A percentile compares a stretch with the other conserved stretches of the same genome.
These are phyloP conservation scores for Ambastaia sidthimunki DNA, from an alignment of 2,797 vertebrate species.

Conservation along the genomic window DNA sequence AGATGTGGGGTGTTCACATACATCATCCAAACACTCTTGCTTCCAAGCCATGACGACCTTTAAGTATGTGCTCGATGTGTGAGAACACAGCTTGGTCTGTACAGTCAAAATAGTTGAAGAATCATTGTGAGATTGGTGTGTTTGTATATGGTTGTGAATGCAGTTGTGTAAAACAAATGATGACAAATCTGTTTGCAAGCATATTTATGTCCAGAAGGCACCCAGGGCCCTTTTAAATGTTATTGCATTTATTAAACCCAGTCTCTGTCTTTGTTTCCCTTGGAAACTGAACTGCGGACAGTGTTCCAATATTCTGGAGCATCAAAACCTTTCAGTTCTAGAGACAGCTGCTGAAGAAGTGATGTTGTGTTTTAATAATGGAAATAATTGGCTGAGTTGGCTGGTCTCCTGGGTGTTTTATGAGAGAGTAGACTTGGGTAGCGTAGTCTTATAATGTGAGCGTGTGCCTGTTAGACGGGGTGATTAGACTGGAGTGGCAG, in stretches of 20 bases:
- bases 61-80: slow-evolving; percentile 48
- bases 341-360: slow-evolving; percentile 1
- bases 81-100: slow-evolving; percentile 51
- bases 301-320: slow-evolving; percentile 59
- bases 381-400: background rate
- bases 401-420: slow-evolving; percentile 10
- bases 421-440: background rate
- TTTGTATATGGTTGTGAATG: slow-evolving; percentile 5
- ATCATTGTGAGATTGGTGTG: slow-evolving; percentile 17
- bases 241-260: slow-evolving; percentile 65
- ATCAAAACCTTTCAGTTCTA: slow-evolving; percentile 35
- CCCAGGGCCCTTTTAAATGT: slow-evolving; percentile 50
- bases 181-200: slow-evolving; percentile 20
- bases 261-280: slow-evolving; percentile 67
- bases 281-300: slow-evolving; percentile 59
- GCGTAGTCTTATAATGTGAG: slow-evolving; percentile 21
- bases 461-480: background rate
- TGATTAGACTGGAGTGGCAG: background rate
- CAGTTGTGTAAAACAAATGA: background rate
- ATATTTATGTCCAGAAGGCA: slow-evolving; percentile 34
- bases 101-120: background rate
- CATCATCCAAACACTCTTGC: slow-evolving; percentile 59
- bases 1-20: slow-evolving; percentile 52
- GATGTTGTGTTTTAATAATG: slow-evolving; percentile 26
- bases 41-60: slow-evolving; percentile 36